phyloP scores from a whole-genome alignment of 2,888 invertebrate genomes.

The Ochropleura plecta region DNA sequence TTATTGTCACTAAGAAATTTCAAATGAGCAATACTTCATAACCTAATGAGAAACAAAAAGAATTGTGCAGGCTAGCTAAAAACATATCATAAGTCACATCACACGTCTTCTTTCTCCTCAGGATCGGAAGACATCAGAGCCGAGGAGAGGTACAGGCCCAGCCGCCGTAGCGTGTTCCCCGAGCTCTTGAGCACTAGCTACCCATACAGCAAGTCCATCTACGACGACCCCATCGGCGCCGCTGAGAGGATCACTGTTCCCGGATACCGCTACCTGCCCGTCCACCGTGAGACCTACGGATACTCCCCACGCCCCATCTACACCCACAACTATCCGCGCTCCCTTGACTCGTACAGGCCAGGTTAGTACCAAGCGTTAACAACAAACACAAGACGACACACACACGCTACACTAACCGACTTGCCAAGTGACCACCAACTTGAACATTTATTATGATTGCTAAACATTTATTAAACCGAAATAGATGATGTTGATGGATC shows the following conservation, averaged over 20 bases:
- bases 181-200: conserved; percentile 93
- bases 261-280: conserved; percentile 97
- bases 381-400: conserved; percentile 42
- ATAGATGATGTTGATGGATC: conserved; percentile 68
- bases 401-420: conserved; percentile 73
- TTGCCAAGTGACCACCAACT: conserved; percentile 67
- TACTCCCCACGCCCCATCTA: conserved; percentile 97
- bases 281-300: conserved; percentile 97
- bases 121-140: conserved; percentile 98
- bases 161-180: conserved; percentile 94
- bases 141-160: conserved; percentile 94
- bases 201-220: conserved; percentile 96
- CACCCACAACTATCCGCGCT: conserved; percentile 95
- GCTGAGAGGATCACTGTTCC: conserved; percentile 96
- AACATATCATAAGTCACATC: background rate
- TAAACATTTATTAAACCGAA: conserved; percentile 56
- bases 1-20: background rate
- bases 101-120: conserved; percentile 71
- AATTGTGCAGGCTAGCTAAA: background rate
- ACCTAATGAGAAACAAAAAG: background rate
- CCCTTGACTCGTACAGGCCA: conserved; percentile 95
- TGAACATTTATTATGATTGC: conserved; percentile 43
- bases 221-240: conserved; percentile 95
- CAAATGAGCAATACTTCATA: background rate
- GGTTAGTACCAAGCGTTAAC: conserved; percentile 92